Percentiles rank a stretch among this genome's conserved stretches.
phyloP scores from a whole-genome alignment of 1,140 invertebrate species.

The Colletes gigas region DNA sequence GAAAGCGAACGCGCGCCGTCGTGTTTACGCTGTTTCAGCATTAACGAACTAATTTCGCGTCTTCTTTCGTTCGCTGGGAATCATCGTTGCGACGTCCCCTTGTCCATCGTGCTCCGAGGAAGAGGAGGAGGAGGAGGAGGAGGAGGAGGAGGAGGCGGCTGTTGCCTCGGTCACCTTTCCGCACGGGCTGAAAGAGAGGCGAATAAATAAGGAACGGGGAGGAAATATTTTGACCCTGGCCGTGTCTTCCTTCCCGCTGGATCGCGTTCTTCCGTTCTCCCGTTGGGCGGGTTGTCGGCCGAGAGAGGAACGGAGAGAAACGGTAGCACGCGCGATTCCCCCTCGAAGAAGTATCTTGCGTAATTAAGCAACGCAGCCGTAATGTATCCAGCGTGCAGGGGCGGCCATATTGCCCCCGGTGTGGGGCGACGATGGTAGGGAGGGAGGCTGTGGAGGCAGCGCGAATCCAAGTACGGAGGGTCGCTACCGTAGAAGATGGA shows the following conservation, averaged over 20 bases:
- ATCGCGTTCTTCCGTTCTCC: too few relatives aligned
- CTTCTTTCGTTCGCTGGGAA: not conserved
- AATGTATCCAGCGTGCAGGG: slow-evolving; percentile 69
- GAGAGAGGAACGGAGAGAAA: not conserved
- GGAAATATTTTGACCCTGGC: slow-evolving; percentile 42
- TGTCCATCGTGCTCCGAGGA: not conserved
- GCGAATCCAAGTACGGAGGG: slow-evolving; percentile 67
- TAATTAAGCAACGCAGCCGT: slow-evolving; percentile 75
- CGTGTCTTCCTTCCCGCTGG: not conserved
- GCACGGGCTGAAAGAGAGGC: not conserved
- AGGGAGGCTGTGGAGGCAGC: slow-evolving; percentile 39
- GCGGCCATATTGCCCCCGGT: slow-evolving; percentile 72
- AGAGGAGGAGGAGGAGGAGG: not conserved
- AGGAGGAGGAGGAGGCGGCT: not conserved
- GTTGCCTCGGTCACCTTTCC: not conserved
- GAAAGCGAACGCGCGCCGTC: not conserved
- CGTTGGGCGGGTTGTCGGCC: not conserved
- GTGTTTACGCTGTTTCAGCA: not conserved
- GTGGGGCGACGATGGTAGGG: slow-evolving; percentile 25
- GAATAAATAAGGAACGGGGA: slow-evolving; percentile 37
- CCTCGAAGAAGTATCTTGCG: slow-evolving; percentile 71
- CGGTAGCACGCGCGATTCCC: slow-evolving; percentile 39
- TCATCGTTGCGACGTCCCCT: not conserved
- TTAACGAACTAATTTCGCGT: slow-evolving; percentile 37
- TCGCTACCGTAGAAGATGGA: slow-evolving; percentile 65